Evolutionary conservation across 2,797 vertebrate species (phyloP).

Genomic region (Manis pentadactyla): DNA sequence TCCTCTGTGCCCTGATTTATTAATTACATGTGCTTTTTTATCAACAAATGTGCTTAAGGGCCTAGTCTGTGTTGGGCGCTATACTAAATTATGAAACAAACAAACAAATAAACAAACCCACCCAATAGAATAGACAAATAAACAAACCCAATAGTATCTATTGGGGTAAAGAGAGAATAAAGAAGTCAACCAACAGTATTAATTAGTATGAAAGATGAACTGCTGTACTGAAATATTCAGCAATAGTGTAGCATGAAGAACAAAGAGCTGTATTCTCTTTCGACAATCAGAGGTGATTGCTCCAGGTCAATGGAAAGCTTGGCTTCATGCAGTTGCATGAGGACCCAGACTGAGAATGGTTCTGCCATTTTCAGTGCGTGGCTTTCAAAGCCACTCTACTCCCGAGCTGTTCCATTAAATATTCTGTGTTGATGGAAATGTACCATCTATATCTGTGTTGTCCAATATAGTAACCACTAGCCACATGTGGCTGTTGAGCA

Average conservation of each 20-base stretch:
- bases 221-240: not conserved
- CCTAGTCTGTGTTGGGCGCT: not conserved
- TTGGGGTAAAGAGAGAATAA: slow-evolving; percentile 8
- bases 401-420: not conserved
- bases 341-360: not conserved
- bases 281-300: not conserved
- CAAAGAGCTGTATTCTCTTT: not conserved
- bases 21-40: not conserved
- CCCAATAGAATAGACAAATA: not conserved
- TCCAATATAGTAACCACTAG: not conserved
- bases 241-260: slow-evolving; percentile 23
- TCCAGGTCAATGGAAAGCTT: not conserved
- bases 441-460: not conserved
- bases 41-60: not conserved
- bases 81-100: not conserved
- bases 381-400: not conserved
- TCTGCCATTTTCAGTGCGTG: not conserved
- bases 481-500: not conserved
- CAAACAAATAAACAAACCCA: not conserved
- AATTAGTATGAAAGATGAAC: not conserved
- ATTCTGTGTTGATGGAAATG: not conserved
- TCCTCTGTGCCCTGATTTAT: not conserved
- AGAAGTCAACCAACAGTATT: not conserved
- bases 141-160: not conserved
- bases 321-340: not conserved